A percentile compares a stretch with the other conserved stretches of the same genome.
Conservation (phyloP, 2,113 vertebrate genomes). For the Empidonax alnorum region DNA sequence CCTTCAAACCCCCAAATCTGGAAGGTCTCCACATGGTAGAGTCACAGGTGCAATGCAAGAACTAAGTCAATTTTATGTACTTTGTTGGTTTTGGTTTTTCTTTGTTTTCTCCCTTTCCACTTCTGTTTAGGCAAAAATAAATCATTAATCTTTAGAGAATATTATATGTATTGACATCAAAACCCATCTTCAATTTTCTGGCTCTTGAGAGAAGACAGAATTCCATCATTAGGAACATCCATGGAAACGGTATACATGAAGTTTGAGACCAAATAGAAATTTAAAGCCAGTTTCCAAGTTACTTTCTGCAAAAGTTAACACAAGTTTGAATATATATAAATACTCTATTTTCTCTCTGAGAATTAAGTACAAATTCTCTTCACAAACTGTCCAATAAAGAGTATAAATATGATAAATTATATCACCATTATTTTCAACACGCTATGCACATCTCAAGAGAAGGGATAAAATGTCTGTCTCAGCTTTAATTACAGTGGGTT, state of each 20-base stretch:
- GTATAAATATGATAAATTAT: neutral
- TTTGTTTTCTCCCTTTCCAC: neutral
- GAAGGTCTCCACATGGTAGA: neutral
- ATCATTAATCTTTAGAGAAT: neutral
- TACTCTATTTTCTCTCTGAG: neutral
- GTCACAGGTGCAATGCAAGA: neutral
- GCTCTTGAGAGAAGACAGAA: neutral
- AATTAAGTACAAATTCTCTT: neutral
- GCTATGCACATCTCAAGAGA: slow-evolving; percentile 16
- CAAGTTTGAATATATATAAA: neutral
- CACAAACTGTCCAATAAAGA: neutral
- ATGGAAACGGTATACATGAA: neutral
- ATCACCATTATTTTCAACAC: neutral
- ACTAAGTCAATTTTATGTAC: neutral
- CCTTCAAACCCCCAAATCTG: neutral
- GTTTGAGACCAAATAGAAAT: neutral
- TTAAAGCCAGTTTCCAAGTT: neutral
- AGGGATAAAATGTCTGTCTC: slow-evolving; percentile 2
- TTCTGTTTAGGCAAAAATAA: neutral
- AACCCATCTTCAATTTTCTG: neutral
- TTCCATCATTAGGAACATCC: neutral
- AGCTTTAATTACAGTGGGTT: slow-evolving; percentile 24
- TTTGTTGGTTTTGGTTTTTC: neutral
- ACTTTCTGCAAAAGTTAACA: neutral
- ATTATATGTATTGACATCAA: neutral